Conservation (phyloP, 2,888 invertebrate species). For the Tiliacea aurago region DNA sequence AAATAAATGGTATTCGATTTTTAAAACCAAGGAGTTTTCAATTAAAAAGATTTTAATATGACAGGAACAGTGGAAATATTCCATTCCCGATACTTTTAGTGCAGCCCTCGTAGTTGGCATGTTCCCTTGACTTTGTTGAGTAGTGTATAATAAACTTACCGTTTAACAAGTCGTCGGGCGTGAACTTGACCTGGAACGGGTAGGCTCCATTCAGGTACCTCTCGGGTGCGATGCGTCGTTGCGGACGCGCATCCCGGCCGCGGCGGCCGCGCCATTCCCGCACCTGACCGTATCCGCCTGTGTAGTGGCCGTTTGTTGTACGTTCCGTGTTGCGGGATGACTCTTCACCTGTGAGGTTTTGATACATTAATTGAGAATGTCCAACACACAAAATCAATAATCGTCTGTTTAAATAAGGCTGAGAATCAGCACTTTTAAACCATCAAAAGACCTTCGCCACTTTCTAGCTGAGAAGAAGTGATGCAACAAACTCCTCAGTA, state of each 20-base stretch:
- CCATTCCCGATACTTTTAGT: no score
- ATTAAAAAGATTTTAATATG: no score
- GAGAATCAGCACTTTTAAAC: no score
- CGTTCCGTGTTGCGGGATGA: constrained; percentile 54
- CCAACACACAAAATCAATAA: neutral
- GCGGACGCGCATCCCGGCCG: constrained; percentile 69
- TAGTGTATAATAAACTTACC: constrained; percentile 75
- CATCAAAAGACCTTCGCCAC: neutral
- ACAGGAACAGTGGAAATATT: no score
- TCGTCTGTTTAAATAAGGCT: neutral
- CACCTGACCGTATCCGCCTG: constrained; percentile 52
- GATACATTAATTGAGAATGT: neutral
- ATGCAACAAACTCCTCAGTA: neutral
- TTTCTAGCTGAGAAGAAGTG: neutral
- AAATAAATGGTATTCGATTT: no score
- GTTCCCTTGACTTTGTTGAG: neutral
- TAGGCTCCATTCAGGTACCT: constrained; percentile 92
- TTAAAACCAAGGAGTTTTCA: no score
- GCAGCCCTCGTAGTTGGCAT: no score
- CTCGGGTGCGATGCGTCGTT: constrained; percentile 90
- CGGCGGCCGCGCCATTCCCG: constrained; percentile 67
- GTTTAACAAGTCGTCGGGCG: constrained; percentile 91
- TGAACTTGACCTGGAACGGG: constrained; percentile 92
- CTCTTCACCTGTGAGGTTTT: constrained; percentile 53
- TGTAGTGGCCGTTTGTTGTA: constrained; percentile 42